Evolutionary conservation across 2,113 vertebrate genomes (phyloP), one percentile per base, ranked within the genome.

Genomic region (Callithrix jacchus): DNA sequence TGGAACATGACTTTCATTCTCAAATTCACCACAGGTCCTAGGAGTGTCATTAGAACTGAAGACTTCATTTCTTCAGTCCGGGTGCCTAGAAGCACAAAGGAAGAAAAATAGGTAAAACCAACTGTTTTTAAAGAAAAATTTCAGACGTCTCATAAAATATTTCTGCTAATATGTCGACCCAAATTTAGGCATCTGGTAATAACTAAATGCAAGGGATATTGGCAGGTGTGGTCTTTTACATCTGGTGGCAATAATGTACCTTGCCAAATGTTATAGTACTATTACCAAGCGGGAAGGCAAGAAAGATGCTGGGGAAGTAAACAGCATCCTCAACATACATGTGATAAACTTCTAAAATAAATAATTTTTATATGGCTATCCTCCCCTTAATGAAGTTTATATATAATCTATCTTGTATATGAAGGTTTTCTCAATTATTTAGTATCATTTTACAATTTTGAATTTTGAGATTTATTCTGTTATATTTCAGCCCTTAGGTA

Each of bases 401-500:
- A 27, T 80, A 89, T 74, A 96, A 52, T 90, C 14, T 58, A 93
- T 88, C 47, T 40, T 37, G 52, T 58, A 90, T 94, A 54, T 85
- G 42, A 85, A 97, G 21, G 64, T 94, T 23, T 74, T 87, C n/a
- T 94, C 49, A 91, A 68, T 96, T 76, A 89, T 77, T 14, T 79
- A 47, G 87, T 73, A 6, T 82, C 64, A 97, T 82, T 89, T 93
- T 94, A 21, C 21, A 7, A 70, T 80, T 68, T 95, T 45, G 61
- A 92, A 64, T 56, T 70, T 89, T 49, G 17, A 89, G 45, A 92
- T 95, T 93, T 82, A 86, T 95, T 49, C 58, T 97, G 5, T 56
- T 89, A 77, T 90, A 73, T 87, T 84, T 87, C 81, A 95, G 32
- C 8, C 54, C 56, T 21, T 47, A 89, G n/a, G 40, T 84, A 70